phyloP scores from a whole-genome alignment of 2,113 vertebrate genomes.

The Bungarus multicinctus region DNA sequence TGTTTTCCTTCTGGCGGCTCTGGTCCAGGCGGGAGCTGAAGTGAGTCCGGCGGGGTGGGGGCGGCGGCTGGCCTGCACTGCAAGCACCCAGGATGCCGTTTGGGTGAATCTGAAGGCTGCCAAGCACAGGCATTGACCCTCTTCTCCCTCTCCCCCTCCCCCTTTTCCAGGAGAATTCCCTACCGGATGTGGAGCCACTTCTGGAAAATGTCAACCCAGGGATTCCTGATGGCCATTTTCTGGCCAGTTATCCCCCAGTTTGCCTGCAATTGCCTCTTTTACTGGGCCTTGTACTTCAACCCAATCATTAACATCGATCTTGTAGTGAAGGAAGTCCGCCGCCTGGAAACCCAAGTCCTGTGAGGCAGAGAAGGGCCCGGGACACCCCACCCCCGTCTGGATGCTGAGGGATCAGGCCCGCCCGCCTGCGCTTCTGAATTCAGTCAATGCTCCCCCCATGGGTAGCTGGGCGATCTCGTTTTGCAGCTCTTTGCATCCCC shows the following conservation, averaged over 20 bases:
- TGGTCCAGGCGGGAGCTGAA: conserved; percentile 82
- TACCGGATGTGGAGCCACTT: conserved; percentile 86
- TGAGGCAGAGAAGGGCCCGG: conserved; percentile 40
- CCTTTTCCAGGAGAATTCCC: conserved; percentile 76
- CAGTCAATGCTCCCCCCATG: conserved; percentile 27
- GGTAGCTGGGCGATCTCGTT: not conserved
- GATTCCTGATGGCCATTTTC: conserved; percentile 83
- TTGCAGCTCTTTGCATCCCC: not conserved
- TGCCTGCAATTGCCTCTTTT: conserved; percentile 92
- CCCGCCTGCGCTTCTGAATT: conserved; percentile 9
- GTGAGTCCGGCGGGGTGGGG: conserved; percentile 63
- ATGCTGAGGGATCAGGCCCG: not conserved
- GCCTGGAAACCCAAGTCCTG: conserved; percentile 78
- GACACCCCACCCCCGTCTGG: not conserved
- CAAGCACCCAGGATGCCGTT: not conserved
- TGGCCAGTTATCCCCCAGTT: conserved; percentile 94
- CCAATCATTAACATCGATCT: conserved; percentile 90
- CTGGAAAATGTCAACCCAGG: conserved; percentile 86
- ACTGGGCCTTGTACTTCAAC: conserved; percentile 92
- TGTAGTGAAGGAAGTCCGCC: conserved; percentile 86
- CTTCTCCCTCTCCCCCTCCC: conserved; percentile 29
- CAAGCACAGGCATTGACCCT: not conserved
- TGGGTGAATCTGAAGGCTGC: not conserved
- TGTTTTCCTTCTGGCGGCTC: conserved; percentile 82
- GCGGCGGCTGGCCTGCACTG: not conserved